phyloP scores from a whole-genome alignment of 2,113 vertebrate species.

The Fulmarus glacialis region DNA sequence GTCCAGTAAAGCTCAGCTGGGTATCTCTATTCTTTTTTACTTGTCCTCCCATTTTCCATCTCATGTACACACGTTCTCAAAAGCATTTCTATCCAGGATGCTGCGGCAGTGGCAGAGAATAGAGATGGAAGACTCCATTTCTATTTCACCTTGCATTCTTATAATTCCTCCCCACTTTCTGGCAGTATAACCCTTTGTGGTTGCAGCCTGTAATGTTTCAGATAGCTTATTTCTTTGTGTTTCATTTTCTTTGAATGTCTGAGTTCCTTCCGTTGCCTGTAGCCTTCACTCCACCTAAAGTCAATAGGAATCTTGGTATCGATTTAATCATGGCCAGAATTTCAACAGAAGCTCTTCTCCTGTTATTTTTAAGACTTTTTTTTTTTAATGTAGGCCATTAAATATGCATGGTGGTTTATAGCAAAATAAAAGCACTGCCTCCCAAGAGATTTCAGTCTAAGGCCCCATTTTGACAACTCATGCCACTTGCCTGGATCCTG shows the following conservation, averaged over 20 bases:
- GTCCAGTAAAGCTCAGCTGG: neutral
- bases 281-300: neutral
- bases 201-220: neutral
- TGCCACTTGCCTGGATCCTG: neutral
- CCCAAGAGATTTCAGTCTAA: neutral
- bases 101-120: neutral
- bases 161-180: neutral
- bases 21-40: neutral
- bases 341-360: neutral
- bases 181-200: neutral
- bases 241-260: constrained; percentile 1
- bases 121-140: neutral
- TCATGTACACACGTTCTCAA: neutral
- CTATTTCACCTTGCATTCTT: neutral
- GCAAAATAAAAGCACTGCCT: neutral
- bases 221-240: neutral
- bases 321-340: neutral
- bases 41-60: neutral
- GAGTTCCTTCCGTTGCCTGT: neutral
- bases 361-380: neutral
- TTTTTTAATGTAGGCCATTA: neutral
- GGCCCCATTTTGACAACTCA: neutral
- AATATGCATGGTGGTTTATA: neutral
- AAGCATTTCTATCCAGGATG: neutral
- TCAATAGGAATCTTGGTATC: neutral